Percentiles rank a stretch among this genome's conserved stretches.
These are phyloP conservation scores for Bombycilla garrulus DNA, from an alignment of 2,113 vertebrate genomes.

Conservation along the genomic window DNA sequence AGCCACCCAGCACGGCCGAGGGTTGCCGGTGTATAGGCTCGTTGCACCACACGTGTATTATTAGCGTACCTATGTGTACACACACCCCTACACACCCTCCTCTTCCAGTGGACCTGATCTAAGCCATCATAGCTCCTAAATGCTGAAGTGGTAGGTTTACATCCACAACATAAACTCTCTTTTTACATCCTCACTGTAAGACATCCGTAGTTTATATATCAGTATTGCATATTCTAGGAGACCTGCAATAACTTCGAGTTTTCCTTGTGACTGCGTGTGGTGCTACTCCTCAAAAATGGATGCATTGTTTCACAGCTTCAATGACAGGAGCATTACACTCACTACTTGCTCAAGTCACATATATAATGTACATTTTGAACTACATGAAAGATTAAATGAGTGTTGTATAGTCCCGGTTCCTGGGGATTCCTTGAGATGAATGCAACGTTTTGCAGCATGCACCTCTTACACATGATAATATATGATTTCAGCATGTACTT, in stretches of 20 bases:
- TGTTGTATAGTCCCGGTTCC: background rate
- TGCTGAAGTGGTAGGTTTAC: background rate
- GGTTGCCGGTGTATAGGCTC: rapidly evolving
- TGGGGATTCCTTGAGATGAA: background rate
- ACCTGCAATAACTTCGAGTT: background rate
- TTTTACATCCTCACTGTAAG: background rate
- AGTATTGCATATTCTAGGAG: background rate
- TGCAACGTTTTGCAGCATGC: rapidly evolving
- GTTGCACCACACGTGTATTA: background rate
- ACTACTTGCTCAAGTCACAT: background rate
- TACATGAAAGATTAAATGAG: background rate
- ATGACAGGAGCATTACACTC: rapidly evolving
- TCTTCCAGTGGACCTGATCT: background rate
- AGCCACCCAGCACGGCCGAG: background rate
- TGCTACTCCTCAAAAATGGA: background rate
- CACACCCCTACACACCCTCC: background rate
- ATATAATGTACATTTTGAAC: rapidly evolving
- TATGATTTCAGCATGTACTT: background rate
- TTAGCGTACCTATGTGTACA: rapidly evolving
- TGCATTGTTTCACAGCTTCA: background rate
- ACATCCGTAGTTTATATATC: background rate
- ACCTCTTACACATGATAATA: rapidly evolving
- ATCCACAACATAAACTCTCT: background rate
- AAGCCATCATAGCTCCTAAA: background rate
- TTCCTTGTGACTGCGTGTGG: background rate